Base-by-base conservation (phyloP, 2,797 vertebrate genomes). In the Nyctalus aviator region DNA sequence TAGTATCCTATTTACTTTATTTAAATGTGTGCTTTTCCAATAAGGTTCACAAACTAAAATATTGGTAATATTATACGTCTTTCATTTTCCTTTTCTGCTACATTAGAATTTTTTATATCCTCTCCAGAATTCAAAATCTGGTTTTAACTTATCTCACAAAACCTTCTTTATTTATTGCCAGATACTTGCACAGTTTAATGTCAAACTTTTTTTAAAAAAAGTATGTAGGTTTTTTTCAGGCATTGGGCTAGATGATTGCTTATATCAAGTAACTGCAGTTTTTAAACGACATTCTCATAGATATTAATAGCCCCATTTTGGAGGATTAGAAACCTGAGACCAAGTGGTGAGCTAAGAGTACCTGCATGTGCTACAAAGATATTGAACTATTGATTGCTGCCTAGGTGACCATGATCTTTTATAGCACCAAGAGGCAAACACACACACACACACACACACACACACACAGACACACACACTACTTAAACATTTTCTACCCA, bases 71-170 rank as follows among this genome's bases (percentile, higher is more conserved):
- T 13, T 2, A 23, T 48, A 73, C 35, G 25, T 46, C 6, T 72
- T 37, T 50, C 14, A 50, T 88, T 64, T 64, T 10, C 53, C 15
- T 37, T 72, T 30, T 66, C 4, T 62, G 20, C 5, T 41, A 3
- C 48, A 64, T 37, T 48, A 75, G 21, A 83, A 59, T 18, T 2
- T 72, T 81, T 72, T 9, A 0, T 83, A 30, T 25, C 2, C 18
- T 79, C 17, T 21, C 17, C 9, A 64, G 57, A 21, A 85, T 79
- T 94, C 18, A 91, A 82, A 85, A 92, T 90, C 14, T 85, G 17
- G 1, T 46, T 41, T 17, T 12, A 88, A 41, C 6, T 8, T 75
- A 41, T 53, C 14, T 75, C 32, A 76, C 48, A 81, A 25, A 66
- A 9, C 9, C 68, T 25, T 64, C 57, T 79, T 76, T 11, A n/a